Evolutionary conservation across 2,797 vertebrate genomes (phyloP).

Genomic region (Notoglanidium macrostoma): DNA sequence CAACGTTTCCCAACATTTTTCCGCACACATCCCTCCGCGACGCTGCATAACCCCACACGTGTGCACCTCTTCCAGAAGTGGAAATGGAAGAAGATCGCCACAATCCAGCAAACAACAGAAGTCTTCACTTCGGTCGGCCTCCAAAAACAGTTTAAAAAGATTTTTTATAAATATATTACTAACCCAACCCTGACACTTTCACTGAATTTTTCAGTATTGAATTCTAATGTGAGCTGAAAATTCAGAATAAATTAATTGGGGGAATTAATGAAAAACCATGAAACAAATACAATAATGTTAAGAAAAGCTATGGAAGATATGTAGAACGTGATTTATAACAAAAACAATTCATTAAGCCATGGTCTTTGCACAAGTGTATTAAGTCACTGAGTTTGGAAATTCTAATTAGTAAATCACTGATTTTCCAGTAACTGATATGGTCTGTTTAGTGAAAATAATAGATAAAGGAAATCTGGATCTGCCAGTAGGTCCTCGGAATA

Average conservation of each 20-base stretch:
- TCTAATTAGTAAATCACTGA: neutral
- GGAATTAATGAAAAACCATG: too few relatives aligned
- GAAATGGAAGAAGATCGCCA: conserved; percentile 87
- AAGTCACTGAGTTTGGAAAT: too few relatives aligned
- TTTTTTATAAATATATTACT: neutral
- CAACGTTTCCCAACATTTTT: conserved; percentile 86
- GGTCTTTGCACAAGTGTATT: too few relatives aligned
- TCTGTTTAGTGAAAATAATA: neutral
- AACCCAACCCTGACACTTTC: too few relatives aligned
- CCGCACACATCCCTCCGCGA: conserved; percentile 84
- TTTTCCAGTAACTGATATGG: neutral
- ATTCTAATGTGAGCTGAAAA: neutral
- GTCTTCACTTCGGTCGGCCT: conserved; percentile 84
- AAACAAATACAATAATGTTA: neutral
- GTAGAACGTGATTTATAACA: too few relatives aligned
- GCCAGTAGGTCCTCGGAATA: neutral
- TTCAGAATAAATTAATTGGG: neutral
- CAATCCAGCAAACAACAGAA: conserved; percentile 88
- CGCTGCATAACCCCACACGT: conserved; percentile 83
- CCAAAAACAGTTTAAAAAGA: neutral
- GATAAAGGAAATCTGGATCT: neutral
- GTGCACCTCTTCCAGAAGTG: conserved; percentile 86
- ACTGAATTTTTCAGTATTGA: neutral
- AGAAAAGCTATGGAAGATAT: neutral
- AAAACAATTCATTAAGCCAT: too few relatives aligned